Conservation (phyloP, 2,888 invertebrate species). For the Ormyrus nitidulus region DNA sequence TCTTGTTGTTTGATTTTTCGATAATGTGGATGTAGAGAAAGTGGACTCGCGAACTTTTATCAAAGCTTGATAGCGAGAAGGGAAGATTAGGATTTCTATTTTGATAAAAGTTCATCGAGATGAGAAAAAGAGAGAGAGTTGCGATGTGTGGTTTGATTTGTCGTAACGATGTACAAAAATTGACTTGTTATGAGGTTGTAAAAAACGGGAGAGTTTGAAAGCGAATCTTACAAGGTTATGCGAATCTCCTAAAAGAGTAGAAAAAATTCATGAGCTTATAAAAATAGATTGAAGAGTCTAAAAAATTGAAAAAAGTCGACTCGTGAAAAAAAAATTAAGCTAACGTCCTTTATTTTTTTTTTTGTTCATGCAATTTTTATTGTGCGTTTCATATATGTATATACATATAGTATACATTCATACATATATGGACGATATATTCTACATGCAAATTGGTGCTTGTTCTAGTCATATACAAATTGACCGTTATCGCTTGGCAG, state of each 20-base stretch:
- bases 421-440: conserved; percentile 45
- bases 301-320: conserved; percentile 2
- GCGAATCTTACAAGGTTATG: not conserved
- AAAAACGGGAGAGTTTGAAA: not conserved
- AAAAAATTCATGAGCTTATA: conserved; percentile 3
- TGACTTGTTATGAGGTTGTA: too few species aligned
- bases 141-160: too few species aligned
- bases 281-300: conserved; percentile 8
- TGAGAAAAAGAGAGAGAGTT: too few species aligned
- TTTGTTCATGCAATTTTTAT: conserved; percentile 48
- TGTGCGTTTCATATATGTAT: conserved; percentile 60
- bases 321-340: conserved; percentile 20
- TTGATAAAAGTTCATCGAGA: too few species aligned
- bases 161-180: too few species aligned
- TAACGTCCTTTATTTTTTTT: conserved; percentile 14
- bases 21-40: too few species aligned
- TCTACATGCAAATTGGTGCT: conserved; percentile 68
- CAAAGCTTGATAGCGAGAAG: too few species aligned
- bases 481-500: conserved; percentile 38
- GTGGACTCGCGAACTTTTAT: too few species aligned
- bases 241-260: conserved; percentile 22
- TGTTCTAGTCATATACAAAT: conserved; percentile 65
- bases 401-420: conserved; percentile 31
- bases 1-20: too few species aligned
- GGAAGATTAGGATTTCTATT: too few species aligned